Evolutionary conservation across 2,113 vertebrate genomes (phyloP).

Genomic region (Megaptera novaeangliae): DNA sequence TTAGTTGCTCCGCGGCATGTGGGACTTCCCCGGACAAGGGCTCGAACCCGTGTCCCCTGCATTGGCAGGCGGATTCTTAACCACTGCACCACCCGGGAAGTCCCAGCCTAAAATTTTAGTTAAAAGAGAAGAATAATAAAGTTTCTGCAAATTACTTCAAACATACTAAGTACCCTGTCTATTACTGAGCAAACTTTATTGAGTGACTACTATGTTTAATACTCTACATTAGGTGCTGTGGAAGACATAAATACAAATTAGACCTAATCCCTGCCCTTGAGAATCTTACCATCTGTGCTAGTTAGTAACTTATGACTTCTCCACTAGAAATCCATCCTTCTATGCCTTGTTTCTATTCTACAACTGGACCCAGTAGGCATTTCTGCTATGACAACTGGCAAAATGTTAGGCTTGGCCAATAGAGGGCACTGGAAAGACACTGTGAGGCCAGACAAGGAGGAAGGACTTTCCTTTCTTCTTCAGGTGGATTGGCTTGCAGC

Average conservation of each 20-base stretch:
- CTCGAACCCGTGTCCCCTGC: no score
- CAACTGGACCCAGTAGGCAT: background rate
- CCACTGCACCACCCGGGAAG: no score
- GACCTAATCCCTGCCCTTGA: background rate
- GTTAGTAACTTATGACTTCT: background rate
- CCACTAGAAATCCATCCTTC: background rate
- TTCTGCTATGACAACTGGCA: background rate
- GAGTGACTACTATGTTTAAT: background rate
- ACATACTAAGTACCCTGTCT: background rate
- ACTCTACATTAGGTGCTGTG: background rate
- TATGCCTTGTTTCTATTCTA: background rate
- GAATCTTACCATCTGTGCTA: background rate
- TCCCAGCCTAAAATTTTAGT: background rate
- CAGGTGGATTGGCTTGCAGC: background rate
- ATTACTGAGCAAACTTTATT: constrained; percentile 9
- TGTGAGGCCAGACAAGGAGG: background rate
- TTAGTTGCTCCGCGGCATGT: no score
- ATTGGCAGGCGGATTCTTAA: no score
- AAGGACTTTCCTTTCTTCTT: background rate
- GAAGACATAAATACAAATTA: background rate
- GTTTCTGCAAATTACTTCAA: background rate
- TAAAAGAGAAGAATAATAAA: background rate
- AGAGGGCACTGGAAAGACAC: background rate
- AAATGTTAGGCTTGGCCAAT: background rate
- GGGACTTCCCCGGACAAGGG: no score